Percentiles rank a stretch among this genome's conserved stretches.
These are phyloP conservation scores for Plebejus anna DNA, from an alignment of 2,888 invertebrate species.

Conservation along the genomic window DNA sequence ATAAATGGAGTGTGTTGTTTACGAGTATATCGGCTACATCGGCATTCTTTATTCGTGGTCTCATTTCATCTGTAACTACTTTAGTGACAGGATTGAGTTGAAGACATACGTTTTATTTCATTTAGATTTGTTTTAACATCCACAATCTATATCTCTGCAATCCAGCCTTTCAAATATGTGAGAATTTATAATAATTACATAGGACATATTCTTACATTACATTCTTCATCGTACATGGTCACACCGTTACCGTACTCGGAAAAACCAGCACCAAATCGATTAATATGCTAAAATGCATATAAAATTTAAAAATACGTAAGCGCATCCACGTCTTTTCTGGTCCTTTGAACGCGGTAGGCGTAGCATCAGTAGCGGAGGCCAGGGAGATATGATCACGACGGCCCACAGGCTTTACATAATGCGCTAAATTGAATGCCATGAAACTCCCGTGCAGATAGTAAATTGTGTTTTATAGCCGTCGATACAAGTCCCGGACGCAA, in stretches of 20 bases:
- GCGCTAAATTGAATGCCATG: conserved; percentile 44
- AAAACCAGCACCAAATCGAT: too few species aligned
- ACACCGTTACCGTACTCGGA: too few species aligned
- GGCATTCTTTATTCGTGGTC: conserved; percentile 13
- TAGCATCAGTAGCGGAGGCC: conserved; percentile 54
- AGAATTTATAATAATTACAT: too few species aligned
- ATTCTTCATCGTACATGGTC: too few species aligned
- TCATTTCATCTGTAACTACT: neutral
- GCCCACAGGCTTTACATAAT: conserved; percentile 44
- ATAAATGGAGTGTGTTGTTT: conserved; percentile 41
- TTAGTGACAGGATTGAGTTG: neutral
- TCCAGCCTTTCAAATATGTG: too few species aligned
- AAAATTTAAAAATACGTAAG: conserved; percentile 24
- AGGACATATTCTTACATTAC: too few species aligned
- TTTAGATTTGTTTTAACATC: neutral
- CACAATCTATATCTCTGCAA: neutral
- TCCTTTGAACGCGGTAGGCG: conserved; percentile 43
- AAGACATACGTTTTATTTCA: neutral
- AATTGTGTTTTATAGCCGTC: conserved; percentile 30
- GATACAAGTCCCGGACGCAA: neutral
- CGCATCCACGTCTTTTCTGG: conserved; percentile 27
- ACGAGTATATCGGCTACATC: conserved; percentile 32
- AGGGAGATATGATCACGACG: conserved; percentile 54
- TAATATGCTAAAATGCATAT: neutral
- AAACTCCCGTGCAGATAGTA: conserved; percentile 27